phyloP scores from a whole-genome alignment of 1,140 invertebrate species.

The Drosophila nasuta region DNA sequence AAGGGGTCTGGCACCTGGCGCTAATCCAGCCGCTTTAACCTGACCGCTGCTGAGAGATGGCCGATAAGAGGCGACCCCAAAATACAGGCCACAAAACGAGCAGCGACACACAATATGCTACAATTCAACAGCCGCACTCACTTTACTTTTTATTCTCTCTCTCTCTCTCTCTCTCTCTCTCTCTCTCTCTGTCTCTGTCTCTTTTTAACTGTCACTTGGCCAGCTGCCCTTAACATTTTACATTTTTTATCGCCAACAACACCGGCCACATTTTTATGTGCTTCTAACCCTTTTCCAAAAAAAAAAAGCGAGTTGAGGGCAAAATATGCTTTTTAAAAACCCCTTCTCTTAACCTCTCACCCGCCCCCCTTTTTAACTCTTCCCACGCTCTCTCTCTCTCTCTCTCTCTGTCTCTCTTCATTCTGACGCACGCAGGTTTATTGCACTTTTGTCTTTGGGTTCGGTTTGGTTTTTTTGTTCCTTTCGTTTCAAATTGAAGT shows the following conservation, averaged over 20 bases:
- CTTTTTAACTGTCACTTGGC: conserved; percentile 13
- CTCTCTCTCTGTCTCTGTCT: not conserved
- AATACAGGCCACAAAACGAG: conserved; percentile 72
- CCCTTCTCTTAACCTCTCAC: conserved; percentile 1
- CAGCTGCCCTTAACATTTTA: conserved; percentile 64
- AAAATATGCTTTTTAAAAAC: conserved; percentile 71
- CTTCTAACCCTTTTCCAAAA: conserved; percentile 59
- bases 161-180: not conserved
- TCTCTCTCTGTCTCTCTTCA: not conserved
- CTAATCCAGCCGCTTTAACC: conserved; percentile 6
- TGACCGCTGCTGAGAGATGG: conserved; percentile 2
- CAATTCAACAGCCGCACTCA: conserved; percentile 5
- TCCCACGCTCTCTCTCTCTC: too few relatives aligned
- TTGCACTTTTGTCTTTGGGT: conserved; percentile 45
- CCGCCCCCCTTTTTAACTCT: not conserved
- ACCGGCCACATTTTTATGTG: conserved; percentile 46
- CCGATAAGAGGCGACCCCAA: conserved; percentile 25
- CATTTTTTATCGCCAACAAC: conserved; percentile 72
- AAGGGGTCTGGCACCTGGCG: not conserved
- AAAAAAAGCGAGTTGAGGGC: conserved; percentile 3
- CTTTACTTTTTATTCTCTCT: not conserved
- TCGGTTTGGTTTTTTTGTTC: not conserved
- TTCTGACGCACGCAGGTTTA: conserved; percentile 30
- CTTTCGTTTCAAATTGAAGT: not conserved
- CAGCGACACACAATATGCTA: conserved; percentile 76